Base-by-base conservation (phyloP, 64 coral and sea anemone species). In the Stylophora pistillata region DNA sequence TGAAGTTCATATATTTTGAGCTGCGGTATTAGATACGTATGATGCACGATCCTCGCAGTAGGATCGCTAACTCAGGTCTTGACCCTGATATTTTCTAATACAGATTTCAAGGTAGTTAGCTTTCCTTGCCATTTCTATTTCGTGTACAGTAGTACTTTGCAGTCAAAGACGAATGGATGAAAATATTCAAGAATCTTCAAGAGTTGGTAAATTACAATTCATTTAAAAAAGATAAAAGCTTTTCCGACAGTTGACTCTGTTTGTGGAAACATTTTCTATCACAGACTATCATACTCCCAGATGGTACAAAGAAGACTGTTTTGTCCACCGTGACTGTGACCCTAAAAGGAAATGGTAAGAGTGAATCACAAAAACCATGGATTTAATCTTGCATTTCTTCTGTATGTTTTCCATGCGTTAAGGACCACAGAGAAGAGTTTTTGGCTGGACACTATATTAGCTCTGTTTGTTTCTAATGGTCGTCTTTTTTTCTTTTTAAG, bases 301-400 rank as follows among this genome's bases (percentile, higher is more conserved):
- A 92, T 15, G 82, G 90, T 13, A 74, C 90, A 9, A 86, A 72
- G 90, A 92, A 79, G 68, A 92, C 82, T 11, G 90, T 92, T 18
- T 73, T 92, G 21, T 92, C 90, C 53, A 77, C 90, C 30, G 32
- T 92, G 3, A 86, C 82, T 1, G 79, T 92, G 56, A 86, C 82
- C 47, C 52, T 92, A 1, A 92, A 92, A 59, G 90, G 90, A 58
- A 92, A 92, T 53, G 82, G 90, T 92, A 76, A 52, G 90, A 78
- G 37, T 23, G 11, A 41, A 11, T 20, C 41, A 76, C 11, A 4
- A 47, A 47, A 47, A 47, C 37, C 7, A 47, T 47, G 37, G 37
- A 47, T 47, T 47, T 47, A 47, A 7, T 47, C 37, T 47, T 47
- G 37, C 3, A 7, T 47, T 47, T 47, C 37, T 47, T 3, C 37